Conservation (phyloP, 2,888 invertebrate genomes). For the Eumerus sabulonum region DNA sequence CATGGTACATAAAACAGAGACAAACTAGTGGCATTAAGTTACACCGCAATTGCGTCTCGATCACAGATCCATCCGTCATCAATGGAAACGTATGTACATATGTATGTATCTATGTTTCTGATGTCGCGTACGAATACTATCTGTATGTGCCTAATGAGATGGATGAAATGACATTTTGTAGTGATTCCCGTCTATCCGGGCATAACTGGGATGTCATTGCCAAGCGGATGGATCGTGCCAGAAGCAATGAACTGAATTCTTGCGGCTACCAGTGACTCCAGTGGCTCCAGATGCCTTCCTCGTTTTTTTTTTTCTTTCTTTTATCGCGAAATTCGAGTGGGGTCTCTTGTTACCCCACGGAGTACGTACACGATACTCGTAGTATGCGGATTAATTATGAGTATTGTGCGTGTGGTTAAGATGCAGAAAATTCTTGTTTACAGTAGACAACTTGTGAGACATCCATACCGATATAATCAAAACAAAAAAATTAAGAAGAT, state of each 20-base stretch:
- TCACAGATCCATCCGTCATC: constrained; percentile 40
- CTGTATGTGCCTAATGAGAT: constrained; percentile 55
- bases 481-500: too few relatives aligned
- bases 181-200: background rate
- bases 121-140: too few relatives aligned
- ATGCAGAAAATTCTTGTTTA: constrained; percentile 61
- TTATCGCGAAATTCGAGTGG: constrained; percentile 46
- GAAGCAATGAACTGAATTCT: constrained; percentile 59
- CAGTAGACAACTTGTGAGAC: constrained; percentile 8
- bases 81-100: constrained; percentile 25
- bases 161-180: constrained; percentile 66
- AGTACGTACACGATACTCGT: constrained; percentile 27
- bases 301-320: background rate
- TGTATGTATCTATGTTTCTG: background rate
- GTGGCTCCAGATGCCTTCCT: constrained; percentile 13
- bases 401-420: constrained; percentile 74
- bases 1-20: constrained; percentile 17
- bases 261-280: constrained; percentile 20
- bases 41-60: constrained; percentile 58
- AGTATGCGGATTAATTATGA: constrained; percentile 14
- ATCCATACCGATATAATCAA: background rate
- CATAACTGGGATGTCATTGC: constrained; percentile 32
- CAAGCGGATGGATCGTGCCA: constrained; percentile 65
- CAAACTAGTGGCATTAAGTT: constrained; percentile 41
- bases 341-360: constrained; percentile 57